Conservation (phyloP, 1,140 invertebrate genomes). For the Cepaea nemoralis region DNA sequence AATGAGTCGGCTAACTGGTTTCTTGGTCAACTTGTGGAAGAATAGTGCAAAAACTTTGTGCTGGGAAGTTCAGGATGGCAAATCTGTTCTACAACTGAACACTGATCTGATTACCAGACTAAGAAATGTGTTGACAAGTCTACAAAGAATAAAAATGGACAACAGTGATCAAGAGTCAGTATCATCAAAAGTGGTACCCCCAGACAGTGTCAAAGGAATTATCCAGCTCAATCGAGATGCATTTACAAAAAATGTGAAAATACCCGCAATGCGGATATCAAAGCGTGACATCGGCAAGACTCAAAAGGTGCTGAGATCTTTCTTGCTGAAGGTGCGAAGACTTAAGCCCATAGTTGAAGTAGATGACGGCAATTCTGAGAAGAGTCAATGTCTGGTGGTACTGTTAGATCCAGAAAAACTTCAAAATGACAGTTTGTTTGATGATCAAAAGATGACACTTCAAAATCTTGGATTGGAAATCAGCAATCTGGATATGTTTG, state of each 20-base stretch:
- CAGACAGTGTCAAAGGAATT: conserved; percentile 75
- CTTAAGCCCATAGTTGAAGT: conserved; percentile 58
- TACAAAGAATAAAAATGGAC: too few species aligned
- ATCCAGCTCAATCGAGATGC: conserved; percentile 78
- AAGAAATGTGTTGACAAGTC: too few species aligned
- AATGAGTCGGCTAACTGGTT: too few species aligned
- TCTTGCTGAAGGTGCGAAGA: conserved; percentile 50
- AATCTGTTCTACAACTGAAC: too few species aligned
- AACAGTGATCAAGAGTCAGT: too few species aligned
- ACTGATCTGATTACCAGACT: too few species aligned
- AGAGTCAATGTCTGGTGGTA: conserved; percentile 72
- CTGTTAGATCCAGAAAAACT: conserved; percentile 82
- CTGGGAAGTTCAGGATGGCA: too few species aligned
- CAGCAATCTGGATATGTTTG: conserved; percentile 1
- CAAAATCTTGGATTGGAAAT: conserved; percentile 22
- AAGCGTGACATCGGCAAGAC: conserved; percentile 56
- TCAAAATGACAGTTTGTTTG: conserved; percentile 74
- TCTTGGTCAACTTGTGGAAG: too few species aligned
- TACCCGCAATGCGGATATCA: conserved; percentile 76
- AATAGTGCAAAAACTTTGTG: too few species aligned
- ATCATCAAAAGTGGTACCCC: too few species aligned
- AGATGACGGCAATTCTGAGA: conserved; percentile 49
- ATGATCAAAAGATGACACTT: conserved; percentile 19
- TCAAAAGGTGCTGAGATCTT: conserved; percentile 58
- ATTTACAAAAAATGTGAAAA: conserved; percentile 77